These are phyloP conservation scores for Rhynchonycteris naso DNA, from an alignment of 2,797 vertebrate genomes.

Conservation along the genomic window DNA sequence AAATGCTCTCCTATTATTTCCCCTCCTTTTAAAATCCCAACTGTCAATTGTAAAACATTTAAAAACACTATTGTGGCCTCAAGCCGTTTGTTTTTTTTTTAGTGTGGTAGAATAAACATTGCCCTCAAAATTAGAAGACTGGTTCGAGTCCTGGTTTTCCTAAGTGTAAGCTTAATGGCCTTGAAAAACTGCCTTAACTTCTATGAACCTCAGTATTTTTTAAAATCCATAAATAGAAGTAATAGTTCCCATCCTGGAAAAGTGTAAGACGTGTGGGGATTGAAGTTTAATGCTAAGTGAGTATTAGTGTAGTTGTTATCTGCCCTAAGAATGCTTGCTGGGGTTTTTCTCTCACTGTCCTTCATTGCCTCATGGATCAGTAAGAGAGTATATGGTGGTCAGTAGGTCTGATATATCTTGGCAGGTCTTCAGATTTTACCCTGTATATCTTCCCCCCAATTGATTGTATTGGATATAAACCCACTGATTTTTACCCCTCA, in stretches of 20 bases:
- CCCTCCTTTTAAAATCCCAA: background rate
- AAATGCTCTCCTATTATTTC: background rate
- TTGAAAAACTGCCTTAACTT: background rate
- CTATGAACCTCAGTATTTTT: background rate
- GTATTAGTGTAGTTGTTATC: background rate
- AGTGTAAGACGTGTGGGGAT: background rate
- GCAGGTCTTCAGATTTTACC: background rate
- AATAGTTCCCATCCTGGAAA: background rate
- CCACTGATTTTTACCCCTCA: background rate
- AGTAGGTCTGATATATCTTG: background rate
- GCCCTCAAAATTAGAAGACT: background rate
- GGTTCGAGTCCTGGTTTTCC: background rate
- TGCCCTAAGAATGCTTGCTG: background rate
- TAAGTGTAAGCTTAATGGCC: background rate
- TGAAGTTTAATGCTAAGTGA: background rate
- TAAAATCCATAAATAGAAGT: background rate
- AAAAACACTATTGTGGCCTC: background rate
- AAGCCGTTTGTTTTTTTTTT: background rate
- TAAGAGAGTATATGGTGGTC: background rate
- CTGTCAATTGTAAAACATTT: background rate
- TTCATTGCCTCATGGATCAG: background rate
- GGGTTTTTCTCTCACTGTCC: background rate
- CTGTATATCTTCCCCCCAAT: background rate
- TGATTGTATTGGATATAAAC: background rate
- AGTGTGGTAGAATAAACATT: background rate